Evolutionary conservation across 2,797 vertebrate species (phyloP).

Genomic region (Adrianichthys oophorus): DNA sequence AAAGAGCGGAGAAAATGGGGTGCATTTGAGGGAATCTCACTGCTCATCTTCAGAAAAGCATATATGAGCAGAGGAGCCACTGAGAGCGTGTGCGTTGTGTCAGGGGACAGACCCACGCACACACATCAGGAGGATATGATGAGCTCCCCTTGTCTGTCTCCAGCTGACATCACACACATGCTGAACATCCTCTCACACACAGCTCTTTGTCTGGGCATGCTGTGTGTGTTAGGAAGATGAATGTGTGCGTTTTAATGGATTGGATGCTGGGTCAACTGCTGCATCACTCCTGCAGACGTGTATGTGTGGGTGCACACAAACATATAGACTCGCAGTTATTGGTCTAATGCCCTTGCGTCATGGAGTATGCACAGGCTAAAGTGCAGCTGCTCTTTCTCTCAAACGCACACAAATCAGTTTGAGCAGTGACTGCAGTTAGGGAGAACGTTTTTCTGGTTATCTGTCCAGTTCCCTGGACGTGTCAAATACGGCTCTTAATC

Average conservation of each 20-base stretch:
- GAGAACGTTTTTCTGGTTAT: constrained; percentile 76
- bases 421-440: constrained; percentile 71
- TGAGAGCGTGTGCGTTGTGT: constrained; percentile 52
- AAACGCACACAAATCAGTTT: constrained; percentile 59
- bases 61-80: constrained; percentile 54
- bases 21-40: constrained; percentile 22
- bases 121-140: constrained; percentile 68
- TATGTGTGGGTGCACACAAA: constrained; percentile 23
- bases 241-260: constrained; percentile 69
- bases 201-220: constrained; percentile 59
- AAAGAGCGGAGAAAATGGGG: constrained; percentile 8
- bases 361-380: constrained; percentile 32
- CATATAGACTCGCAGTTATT: constrained; percentile 35
- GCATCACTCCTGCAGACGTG: constrained; percentile 68
- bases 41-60: constrained; percentile 49
- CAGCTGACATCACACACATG: constrained; percentile 78
- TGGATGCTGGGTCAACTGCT: constrained; percentile 70
- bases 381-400: constrained; percentile 25
- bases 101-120: constrained; percentile 65
- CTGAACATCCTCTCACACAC: constrained; percentile 68
- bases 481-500: constrained; percentile 81
- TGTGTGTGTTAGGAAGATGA: constrained; percentile 71
- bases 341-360: constrained; percentile 51
- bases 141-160: constrained; percentile 71
- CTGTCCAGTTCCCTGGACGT: constrained; percentile 74